Evolutionary conservation across 2,113 vertebrate genomes (phyloP).

Genomic region (Chamaetylas fuelleborni): DNA sequence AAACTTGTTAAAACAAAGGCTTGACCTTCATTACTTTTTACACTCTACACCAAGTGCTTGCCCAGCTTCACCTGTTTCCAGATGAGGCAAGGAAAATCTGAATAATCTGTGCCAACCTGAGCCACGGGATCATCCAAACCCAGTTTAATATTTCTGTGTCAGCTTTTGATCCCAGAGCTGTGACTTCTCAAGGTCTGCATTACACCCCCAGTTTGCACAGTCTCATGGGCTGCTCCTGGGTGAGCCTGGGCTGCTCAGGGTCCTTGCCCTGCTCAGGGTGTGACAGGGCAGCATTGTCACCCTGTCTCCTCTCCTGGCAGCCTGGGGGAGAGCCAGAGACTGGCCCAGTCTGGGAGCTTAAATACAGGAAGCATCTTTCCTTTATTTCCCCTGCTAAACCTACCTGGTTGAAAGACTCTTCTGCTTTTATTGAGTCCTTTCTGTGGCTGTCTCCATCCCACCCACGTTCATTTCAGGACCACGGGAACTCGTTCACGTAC

Average conservation of each 20-base stretch:
- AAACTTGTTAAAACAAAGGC: background rate
- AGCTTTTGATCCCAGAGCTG: background rate
- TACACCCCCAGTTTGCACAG: background rate
- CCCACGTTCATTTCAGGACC: slow-evolving; percentile 74
- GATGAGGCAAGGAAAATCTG: background rate
- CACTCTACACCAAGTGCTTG: accelerated
- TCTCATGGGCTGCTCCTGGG: accelerated
- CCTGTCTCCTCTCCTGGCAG: background rate
- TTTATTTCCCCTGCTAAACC: background rate
- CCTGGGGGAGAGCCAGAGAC: accelerated
- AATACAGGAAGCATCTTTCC: background rate
- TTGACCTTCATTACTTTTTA: background rate
- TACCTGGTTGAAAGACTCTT: background rate
- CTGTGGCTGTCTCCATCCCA: background rate
- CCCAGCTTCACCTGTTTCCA: background rate
- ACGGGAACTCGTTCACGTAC: slow-evolving; percentile 95
- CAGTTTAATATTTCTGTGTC: background rate
- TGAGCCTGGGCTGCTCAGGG: background rate
- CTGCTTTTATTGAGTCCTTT: background rate
- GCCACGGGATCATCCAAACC: background rate
- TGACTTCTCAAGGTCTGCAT: background rate
- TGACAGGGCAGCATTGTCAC: background rate
- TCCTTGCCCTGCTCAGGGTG: background rate
- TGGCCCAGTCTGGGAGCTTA: background rate
- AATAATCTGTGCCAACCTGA: background rate